Base-by-base conservation (phyloP, 2,888 invertebrate species). In the Ichneumon xanthorius region DNA sequence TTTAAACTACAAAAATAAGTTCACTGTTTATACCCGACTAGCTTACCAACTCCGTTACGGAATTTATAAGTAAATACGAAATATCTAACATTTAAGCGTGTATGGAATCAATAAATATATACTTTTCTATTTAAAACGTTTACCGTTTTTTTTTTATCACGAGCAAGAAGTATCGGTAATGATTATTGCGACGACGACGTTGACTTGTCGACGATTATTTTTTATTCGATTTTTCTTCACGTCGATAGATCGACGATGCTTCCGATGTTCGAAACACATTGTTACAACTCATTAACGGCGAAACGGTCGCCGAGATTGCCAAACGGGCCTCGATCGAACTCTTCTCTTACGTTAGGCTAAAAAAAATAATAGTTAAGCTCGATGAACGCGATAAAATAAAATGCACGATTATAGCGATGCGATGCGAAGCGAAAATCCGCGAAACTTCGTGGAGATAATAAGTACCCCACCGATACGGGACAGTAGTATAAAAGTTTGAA, bases 51-150 rank as follows among this genome's bases (percentile, higher is more conserved):
- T 68, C 77, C 37, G 78, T 80, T 86, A 78, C 82, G 87, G 87
- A 82, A 33, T 86, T 86, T 86, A 85, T 84, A 30, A 78, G 50
- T 63, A 37, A 53, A 68, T 48, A 53, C 50, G 9, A 67, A 80
- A 84, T 58, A 75, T 72, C 61, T 89, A 87, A 67, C 72, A 82
- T 65, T 84, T 88, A 89, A 89, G 88, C 85, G 82, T 90, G 89
- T 90, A 83, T 89, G 85, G 63, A 85, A 88, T 73, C 85, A 91
- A 92, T 92, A 92, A 92, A 92, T 92, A 91, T 91, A 88, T 92
- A 92, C 90, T 92, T 92, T 92, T 91, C 86, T 91, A 91, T 88
- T 79, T 86, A 88, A 78, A 78, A 80, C 73, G 30, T 16, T 53
- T 50, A 33, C 61, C 67, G n/a, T n/a, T 37, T 86, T 73, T 80